Percentiles rank a stretch among this genome's conserved stretches.
These are phyloP conservation scores for Agrochola litura DNA, from an alignment of 2,888 invertebrate species.

Conservation along the genomic window DNA sequence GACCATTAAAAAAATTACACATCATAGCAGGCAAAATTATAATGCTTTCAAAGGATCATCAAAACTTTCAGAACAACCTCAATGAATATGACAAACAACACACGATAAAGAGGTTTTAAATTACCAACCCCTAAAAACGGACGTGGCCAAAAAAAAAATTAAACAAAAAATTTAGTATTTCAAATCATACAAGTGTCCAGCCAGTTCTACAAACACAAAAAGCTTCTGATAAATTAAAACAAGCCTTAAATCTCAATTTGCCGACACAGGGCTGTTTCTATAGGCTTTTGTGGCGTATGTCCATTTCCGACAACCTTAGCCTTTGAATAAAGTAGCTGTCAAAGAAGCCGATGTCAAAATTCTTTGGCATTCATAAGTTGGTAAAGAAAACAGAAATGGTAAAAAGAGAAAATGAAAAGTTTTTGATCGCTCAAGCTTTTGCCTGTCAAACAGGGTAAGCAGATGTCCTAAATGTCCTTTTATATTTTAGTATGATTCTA, in stretches of 20 bases:
- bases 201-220: conserved; percentile 54
- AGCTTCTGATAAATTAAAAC: conserved; percentile 67
- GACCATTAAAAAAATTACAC: fast-evolving
- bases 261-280: conserved; percentile 81
- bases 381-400: conserved; percentile 62
- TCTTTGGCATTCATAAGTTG: conserved; percentile 70
- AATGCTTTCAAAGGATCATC: not conserved
- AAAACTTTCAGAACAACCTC: not conserved
- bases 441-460: conserved; percentile 21
- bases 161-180: conserved; percentile 32
- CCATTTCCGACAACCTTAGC: conserved; percentile 87
- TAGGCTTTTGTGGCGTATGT: conserved; percentile 82
- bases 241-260: conserved; percentile 79
- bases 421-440: conserved; percentile 47
- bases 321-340: conserved; percentile 82
- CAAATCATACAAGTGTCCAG: conserved; percentile 60
- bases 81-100: not conserved
- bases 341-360: conserved; percentile 86
- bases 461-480: conserved; percentile 15
- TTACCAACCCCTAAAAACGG: conserved; percentile 29
- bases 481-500: not conserved
- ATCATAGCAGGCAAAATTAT: not conserved
- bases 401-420: conserved; percentile 63
- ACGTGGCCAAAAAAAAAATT: conserved; percentile 8
- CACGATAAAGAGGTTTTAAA: conserved; percentile 26